Percentiles rank a stretch among this genome's conserved stretches.
These are phyloP conservation scores for Sceloporus tristichus DNA, from an alignment of 2,113 vertebrate genomes.

Conservation along the genomic window DNA sequence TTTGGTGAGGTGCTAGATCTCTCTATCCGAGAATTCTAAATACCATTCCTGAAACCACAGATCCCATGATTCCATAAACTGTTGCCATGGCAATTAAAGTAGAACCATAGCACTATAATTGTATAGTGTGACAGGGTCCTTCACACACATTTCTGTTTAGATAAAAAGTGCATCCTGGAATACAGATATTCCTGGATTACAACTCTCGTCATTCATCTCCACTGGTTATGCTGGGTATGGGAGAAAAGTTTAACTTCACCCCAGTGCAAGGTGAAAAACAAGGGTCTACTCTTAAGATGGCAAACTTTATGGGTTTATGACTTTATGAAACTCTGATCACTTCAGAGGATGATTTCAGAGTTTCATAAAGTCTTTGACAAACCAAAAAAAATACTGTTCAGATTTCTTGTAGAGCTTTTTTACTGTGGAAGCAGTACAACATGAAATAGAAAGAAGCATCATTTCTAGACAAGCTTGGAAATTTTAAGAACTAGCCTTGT, in stretches of 20 bases:
- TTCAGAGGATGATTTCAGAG: not conserved
- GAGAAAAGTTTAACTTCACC: not conserved
- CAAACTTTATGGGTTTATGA: no score
- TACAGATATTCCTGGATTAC: no score
- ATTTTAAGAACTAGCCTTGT: not conserved
- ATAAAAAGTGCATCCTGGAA: no score
- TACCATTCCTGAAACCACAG: no score
- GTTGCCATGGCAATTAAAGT: not conserved
- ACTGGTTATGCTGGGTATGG: no score
- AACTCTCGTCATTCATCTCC: no score
- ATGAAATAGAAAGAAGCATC: not conserved
- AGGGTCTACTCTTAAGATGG: not conserved
- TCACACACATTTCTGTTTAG: not conserved
- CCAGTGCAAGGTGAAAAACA: not conserved
- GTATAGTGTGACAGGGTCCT: no score
- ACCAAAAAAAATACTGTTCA: not conserved
- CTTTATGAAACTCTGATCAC: no score
- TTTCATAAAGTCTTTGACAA: not conserved
- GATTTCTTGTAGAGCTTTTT: not conserved
- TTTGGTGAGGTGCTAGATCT: no score
- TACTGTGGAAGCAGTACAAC: not conserved
- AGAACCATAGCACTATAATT: no score
- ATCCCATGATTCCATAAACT: no score
- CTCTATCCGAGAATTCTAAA: no score
- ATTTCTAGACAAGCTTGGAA: not conserved